These are phyloP conservation scores for Microctonus hyperodae DNA, from an alignment of 2,888 invertebrate species.

Conservation along the genomic window DNA sequence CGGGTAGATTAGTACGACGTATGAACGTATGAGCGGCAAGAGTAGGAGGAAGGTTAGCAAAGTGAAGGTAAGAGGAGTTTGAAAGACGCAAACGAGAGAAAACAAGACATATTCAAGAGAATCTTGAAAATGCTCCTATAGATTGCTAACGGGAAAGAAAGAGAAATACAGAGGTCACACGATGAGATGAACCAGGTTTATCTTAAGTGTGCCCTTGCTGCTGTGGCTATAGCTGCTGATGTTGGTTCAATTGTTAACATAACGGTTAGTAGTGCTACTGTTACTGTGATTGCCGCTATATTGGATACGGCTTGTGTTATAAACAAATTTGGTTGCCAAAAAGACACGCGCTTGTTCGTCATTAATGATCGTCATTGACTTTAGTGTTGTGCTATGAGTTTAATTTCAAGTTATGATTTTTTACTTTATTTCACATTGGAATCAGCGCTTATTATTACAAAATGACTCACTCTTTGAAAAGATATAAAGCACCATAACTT, in stretches of 20 bases:
- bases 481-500: background rate
- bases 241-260: too few species aligned
- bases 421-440: background rate
- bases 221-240: conserved; percentile 28
- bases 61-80: background rate
- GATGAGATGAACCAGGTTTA: conserved; percentile 45
- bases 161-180: conserved; percentile 36
- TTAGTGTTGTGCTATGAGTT: background rate
- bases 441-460: background rate
- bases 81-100: background rate
- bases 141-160: conserved; percentile 22
- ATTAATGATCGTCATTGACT: background rate
- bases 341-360: background rate
- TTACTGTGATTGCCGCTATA: background rate
- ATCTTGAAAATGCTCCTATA: conserved; percentile 23
- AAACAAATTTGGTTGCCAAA: background rate
- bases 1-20: background rate
- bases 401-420: background rate
- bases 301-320: background rate
- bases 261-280: background rate
- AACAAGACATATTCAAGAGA: background rate
- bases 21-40: background rate
- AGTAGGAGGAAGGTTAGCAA: background rate
- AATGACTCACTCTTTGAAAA: background rate
- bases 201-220: conserved; percentile 36